phyloP scores from a whole-genome alignment of 2,113 vertebrate genomes.

The Nerophis lumbriciformis region DNA sequence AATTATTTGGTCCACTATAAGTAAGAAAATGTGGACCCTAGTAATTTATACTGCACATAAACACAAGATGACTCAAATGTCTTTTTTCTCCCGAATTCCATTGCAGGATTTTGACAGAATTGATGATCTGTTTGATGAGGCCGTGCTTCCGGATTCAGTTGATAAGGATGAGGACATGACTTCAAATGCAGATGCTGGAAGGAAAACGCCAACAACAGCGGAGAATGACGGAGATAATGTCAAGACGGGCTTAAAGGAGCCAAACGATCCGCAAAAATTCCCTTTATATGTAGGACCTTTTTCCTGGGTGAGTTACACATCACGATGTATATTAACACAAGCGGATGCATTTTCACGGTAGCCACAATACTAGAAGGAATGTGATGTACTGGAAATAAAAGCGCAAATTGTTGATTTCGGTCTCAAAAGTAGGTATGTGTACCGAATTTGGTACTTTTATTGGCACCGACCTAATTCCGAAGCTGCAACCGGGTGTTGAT shows the following conservation, averaged over 20 bases:
- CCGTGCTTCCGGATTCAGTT: slow-evolving; percentile 82
- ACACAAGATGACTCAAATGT: background rate
- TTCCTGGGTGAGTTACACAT: slow-evolving; percentile 82
- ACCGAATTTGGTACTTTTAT: too few relatives aligned
- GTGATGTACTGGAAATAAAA: too few relatives aligned
- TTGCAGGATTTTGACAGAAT: slow-evolving; percentile 79
- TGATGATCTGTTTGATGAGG: slow-evolving; percentile 91
- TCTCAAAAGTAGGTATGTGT: too few relatives aligned
- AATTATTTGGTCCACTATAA: too few relatives aligned
- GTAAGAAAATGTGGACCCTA: too few relatives aligned
- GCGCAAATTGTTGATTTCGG: too few relatives aligned
- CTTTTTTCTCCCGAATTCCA: background rate
- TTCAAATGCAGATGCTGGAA: slow-evolving; percentile 22
- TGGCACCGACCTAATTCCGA: too few relatives aligned
- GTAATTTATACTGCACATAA: too few relatives aligned
- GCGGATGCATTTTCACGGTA: too few relatives aligned
- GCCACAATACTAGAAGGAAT: too few relatives aligned
- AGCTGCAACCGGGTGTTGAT: too few relatives aligned
- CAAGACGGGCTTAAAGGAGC: slow-evolving; percentile 70
- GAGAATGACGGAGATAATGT: slow-evolving; percentile 69
- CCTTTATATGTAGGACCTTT: slow-evolving; percentile 90
- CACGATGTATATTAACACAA: background rate
- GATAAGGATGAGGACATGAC: slow-evolving; percentile 55
- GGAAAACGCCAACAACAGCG: slow-evolving; percentile 54
- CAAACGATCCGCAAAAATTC: slow-evolving; percentile 60